These are phyloP conservation scores for Scytalopus superciliaris DNA, from an alignment of 2,113 vertebrate genomes.

Conservation along the genomic window DNA sequence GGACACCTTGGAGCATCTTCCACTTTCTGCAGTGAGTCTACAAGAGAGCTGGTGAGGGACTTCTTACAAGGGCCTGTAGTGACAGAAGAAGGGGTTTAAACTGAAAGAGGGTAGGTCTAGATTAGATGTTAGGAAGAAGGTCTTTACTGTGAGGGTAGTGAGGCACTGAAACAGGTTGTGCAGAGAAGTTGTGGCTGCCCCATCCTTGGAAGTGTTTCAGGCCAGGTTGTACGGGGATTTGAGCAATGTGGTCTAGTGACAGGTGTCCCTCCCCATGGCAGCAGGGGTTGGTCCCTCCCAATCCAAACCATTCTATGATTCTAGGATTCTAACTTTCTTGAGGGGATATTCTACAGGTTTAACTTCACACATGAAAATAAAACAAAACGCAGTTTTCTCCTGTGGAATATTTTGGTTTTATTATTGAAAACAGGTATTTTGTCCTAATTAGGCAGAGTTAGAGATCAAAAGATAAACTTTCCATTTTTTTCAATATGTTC, in stretches of 20 bases:
- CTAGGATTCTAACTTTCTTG: not conserved
- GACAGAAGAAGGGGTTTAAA: not conserved
- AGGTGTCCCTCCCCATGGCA: not conserved
- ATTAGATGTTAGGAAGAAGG: not conserved
- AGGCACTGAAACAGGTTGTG: not conserved
- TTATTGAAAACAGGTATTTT: not conserved
- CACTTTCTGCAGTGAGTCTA: not conserved
- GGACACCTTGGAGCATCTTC: not conserved
- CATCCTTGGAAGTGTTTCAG: not conserved
- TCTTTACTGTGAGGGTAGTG: not conserved
- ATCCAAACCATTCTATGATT: not conserved
- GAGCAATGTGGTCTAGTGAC: not conserved
- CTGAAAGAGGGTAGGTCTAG: not conserved
- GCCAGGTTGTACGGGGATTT: not conserved
- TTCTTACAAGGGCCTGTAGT: not conserved
- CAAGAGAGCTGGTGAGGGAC: not conserved
- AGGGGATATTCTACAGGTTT: not conserved
- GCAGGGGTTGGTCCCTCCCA: not conserved
- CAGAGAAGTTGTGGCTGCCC: not conserved
- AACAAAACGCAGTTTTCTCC: not conserved
- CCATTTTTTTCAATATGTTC: not conserved
- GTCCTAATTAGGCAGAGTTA: not conserved
- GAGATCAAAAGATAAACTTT: conserved; percentile 23
- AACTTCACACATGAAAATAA: not conserved
- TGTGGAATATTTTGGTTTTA: not conserved